A percentile compares a stretch with the other conserved stretches of the same genome.
Evolutionary conservation across 1,140 invertebrate genomes (phyloP).

Genomic region (Ceratitis capitata): DNA sequence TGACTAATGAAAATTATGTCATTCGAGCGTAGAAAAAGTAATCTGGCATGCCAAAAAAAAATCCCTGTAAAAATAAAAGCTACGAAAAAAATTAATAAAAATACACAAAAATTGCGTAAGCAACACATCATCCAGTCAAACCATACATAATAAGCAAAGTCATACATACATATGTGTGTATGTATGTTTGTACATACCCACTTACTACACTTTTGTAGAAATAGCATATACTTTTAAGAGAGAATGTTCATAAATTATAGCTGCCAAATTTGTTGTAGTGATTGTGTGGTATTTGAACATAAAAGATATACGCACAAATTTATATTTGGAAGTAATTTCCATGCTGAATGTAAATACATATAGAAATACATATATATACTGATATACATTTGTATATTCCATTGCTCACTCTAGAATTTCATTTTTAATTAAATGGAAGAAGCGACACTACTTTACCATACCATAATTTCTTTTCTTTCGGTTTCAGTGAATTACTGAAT

Average conservation of each 20-base stretch:
- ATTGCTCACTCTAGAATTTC: no score
- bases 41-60: neutral
- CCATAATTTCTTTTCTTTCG: no score
- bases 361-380: neutral
- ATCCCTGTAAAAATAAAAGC: neutral
- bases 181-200: no score
- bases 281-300: neutral
- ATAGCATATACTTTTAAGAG: neutral
- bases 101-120: neutral
- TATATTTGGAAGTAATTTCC: neutral
- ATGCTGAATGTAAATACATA: neutral
- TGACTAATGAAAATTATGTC: conserved; percentile 16
- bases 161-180: neutral
- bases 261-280: neutral
- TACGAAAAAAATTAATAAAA: neutral
- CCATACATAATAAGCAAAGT: neutral
- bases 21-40: neutral
- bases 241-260: conserved; percentile 3
- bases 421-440: no score
- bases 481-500: no score
- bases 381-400: neutral
- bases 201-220: no score
- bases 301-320: neutral
- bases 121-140: neutral
- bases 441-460: no score